A percentile compares a stretch with the other conserved stretches of the same genome.
Conservation (phyloP, 2,797 vertebrate genomes). For the Anguilla anguilla region DNA sequence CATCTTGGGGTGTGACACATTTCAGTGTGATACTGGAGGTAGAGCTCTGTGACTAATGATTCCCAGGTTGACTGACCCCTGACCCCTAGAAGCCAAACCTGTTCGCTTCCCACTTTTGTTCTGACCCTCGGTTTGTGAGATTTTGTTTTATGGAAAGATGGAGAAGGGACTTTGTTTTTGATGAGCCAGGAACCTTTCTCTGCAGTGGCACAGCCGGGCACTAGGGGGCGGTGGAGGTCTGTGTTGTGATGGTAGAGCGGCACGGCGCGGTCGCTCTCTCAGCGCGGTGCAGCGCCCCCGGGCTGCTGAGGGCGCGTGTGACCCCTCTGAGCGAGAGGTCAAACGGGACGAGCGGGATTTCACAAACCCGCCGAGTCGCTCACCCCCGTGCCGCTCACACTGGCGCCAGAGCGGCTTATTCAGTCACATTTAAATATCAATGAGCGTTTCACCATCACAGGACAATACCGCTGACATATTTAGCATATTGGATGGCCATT, state of each 20-base stretch:
- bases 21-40: background rate
- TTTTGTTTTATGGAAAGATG: background rate
- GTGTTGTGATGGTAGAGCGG: constrained; percentile 22
- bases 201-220: constrained; percentile 26
- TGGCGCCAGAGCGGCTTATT: background rate
- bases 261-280: background rate
- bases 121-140: background rate
- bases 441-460: background rate
- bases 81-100: background rate
- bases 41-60: background rate
- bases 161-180: background rate
- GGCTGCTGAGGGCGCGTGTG: background rate
- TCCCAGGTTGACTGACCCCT: background rate
- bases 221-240: constrained; percentile 44
- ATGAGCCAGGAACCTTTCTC: too few species aligned
- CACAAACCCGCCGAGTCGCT: background rate
- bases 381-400: background rate
- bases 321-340: background rate
- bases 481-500: background rate
- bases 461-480: background rate
- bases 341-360: background rate
- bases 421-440: background rate
- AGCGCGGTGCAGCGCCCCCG: background rate
- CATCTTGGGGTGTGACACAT: background rate
- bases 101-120: background rate